Conservation (phyloP, 2,113 vertebrate genomes). For the Limanda limanda region DNA sequence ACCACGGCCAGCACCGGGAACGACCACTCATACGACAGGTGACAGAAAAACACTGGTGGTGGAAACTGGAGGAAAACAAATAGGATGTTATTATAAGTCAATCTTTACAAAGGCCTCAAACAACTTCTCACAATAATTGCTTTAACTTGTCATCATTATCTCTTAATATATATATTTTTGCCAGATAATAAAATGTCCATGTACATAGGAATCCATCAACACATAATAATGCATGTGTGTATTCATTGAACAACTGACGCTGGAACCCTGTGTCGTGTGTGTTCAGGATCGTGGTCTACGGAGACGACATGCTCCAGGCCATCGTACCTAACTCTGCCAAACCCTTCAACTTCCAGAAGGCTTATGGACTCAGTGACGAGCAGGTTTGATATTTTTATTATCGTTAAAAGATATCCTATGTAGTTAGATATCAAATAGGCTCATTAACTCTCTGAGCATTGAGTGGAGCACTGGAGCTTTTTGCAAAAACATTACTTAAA, state of each 20-base stretch:
- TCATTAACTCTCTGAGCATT: too few relatives aligned
- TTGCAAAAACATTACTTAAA: too few relatives aligned
- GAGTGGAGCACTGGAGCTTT: too few relatives aligned
- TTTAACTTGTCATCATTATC: too few relatives aligned
- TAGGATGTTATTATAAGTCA: neutral
- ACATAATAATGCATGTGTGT: too few relatives aligned
- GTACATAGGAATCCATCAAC: too few relatives aligned
- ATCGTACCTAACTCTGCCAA: constrained; percentile 79
- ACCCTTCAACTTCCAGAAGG: constrained; percentile 84
- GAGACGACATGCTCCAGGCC: constrained; percentile 73
- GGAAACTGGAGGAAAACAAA: neutral
- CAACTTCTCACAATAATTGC: neutral
- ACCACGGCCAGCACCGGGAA: constrained; percentile 77
- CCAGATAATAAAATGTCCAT: too few relatives aligned
- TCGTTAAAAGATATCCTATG: too few relatives aligned
- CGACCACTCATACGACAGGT: constrained; percentile 81
- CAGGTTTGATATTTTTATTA: constrained; percentile 46
- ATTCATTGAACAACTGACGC: neutral
- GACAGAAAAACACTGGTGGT: neutral
- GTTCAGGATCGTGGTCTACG: constrained; percentile 84
- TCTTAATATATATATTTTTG: too few relatives aligned
- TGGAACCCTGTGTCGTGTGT: neutral
- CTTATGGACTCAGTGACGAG: constrained; percentile 63
- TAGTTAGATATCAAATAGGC: too few relatives aligned
- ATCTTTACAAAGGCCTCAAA: neutral